Percentiles rank a stretch among this genome's conserved stretches.
These are phyloP conservation scores for Takifugu rubripes DNA, from an alignment of 2,797 vertebrate species.

Conservation along the genomic window DNA sequence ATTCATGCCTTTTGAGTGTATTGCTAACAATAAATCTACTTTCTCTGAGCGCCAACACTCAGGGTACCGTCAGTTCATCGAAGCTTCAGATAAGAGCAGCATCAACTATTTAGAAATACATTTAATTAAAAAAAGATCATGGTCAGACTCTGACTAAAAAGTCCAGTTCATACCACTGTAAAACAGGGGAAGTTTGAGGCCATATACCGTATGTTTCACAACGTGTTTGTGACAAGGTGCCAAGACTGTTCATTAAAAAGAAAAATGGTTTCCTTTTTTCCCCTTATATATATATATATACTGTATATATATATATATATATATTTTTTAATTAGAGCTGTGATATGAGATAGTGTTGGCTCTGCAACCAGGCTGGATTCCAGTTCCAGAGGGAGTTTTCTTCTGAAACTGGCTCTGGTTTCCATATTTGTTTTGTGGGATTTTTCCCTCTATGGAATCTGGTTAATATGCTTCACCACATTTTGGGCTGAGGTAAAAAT, in stretches of 20 bases:
- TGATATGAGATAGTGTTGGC: too few species aligned
- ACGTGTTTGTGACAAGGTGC: constrained; percentile 14
- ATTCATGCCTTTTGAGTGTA: too few species aligned
- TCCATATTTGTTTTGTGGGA: constrained; percentile 26
- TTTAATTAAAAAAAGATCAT: too few species aligned
- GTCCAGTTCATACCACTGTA: background rate
- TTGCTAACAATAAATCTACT: too few species aligned
- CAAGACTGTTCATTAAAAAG: constrained; percentile 13
- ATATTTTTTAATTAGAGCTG: too few species aligned
- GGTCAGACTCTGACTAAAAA: too few species aligned
- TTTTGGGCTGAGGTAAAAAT: constrained; percentile 5
- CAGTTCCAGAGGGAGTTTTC: too few species aligned
- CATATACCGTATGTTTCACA: background rate
- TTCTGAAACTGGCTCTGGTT: constrained; percentile 28
- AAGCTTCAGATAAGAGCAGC: too few species aligned
- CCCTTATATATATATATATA: background rate
- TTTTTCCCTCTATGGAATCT: constrained; percentile 11
- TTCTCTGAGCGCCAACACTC: too few species aligned
- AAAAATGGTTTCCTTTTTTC: constrained; percentile 20
- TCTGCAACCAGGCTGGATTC: too few species aligned
- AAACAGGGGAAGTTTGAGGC: background rate
- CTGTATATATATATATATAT: constrained; percentile 8
- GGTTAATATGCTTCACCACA: constrained; percentile 26
- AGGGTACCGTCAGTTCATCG: too few species aligned
- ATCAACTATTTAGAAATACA: too few species aligned